Evolutionary conservation across 2,888 invertebrate genomes (phyloP).

Genomic region (Blastobasis adustella): DNA sequence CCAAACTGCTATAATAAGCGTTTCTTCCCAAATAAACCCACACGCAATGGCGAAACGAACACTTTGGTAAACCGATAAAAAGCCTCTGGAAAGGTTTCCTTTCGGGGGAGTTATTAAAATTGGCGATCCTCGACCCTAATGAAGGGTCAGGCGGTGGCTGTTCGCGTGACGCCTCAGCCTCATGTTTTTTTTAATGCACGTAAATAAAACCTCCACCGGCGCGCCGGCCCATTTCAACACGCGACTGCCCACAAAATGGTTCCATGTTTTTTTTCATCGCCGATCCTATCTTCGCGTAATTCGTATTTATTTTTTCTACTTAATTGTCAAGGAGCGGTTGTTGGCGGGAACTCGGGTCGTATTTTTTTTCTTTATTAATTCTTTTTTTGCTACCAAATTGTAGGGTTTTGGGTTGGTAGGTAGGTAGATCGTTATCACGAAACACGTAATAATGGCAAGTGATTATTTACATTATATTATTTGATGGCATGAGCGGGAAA

Average conservation of each 20-base stretch:
- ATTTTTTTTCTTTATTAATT: slow-evolving; percentile 4
- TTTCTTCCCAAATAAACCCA: too few species aligned
- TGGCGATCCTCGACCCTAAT: not conserved
- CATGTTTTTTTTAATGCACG: slow-evolving; percentile 21
- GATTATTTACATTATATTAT: too few species aligned
- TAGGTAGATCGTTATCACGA: too few species aligned
- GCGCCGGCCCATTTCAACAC: slow-evolving; percentile 11
- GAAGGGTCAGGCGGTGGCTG: slow-evolving; percentile 3
- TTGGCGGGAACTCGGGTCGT: slow-evolving; percentile 10
- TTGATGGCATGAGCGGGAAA: too few species aligned
- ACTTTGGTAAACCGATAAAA: too few species aligned
- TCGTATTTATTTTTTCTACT: slow-evolving; percentile 13
- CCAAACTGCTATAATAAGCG: too few species aligned
- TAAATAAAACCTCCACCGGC: slow-evolving; percentile 21
- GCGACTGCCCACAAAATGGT: slow-evolving; percentile 1
- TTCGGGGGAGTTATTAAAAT: not conserved
- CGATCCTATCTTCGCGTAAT: slow-evolving; percentile 10
- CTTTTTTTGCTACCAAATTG: too few species aligned
- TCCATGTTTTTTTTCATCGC: slow-evolving; percentile 9
- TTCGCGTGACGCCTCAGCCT: slow-evolving; percentile 25
- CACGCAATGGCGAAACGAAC: too few species aligned
- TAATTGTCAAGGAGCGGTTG: slow-evolving; percentile 15
- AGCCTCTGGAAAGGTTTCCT: not conserved
- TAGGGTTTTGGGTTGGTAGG: too few species aligned
- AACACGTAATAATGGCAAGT: too few species aligned